These are phyloP conservation scores for Melanophora roralis DNA, from an alignment of 2,888 invertebrate species.

Conservation along the genomic window DNA sequence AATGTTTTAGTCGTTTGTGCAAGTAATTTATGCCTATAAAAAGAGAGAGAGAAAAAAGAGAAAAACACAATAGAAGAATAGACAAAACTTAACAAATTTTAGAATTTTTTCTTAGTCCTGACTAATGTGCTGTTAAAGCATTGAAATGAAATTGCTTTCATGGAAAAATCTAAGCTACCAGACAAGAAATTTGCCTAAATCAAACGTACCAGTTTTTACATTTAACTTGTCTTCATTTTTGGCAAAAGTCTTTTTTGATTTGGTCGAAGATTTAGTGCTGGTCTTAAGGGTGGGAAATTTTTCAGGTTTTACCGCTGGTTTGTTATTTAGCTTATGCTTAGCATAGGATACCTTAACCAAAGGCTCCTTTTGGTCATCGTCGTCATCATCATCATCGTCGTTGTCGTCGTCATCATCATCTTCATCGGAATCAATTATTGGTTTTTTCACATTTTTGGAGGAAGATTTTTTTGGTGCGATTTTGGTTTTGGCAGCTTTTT, in stretches of 20 bases:
- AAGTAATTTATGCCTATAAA: conserved; percentile 77
- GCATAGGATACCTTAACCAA: conserved; percentile 75
- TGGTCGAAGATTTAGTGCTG: conserved; percentile 60
- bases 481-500: conserved; percentile 15
- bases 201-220: conserved; percentile 86
- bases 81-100: conserved; percentile 44
- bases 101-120: conserved; percentile 11
- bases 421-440: conserved; percentile 58
- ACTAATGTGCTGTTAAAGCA: too few relatives aligned
- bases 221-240: conserved; percentile 77
- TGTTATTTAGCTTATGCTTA: conserved; percentile 66
- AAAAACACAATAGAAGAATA: conserved; percentile 70
- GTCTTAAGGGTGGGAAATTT: conserved; percentile 68
- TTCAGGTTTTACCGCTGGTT: conserved; percentile 62
- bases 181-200: conserved; percentile 89
- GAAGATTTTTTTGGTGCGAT: too few relatives aligned
- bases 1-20: conserved; percentile 77
- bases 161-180: conserved; percentile 80
- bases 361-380: conserved; percentile 68
- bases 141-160: not conserved
- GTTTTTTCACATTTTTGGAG: conserved; percentile 5
- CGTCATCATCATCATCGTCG: conserved; percentile 65
- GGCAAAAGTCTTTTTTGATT: conserved; percentile 76
- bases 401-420: conserved; percentile 64
- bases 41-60: conserved; percentile 72